Evolutionary conservation across 1,140 invertebrate species (phyloP), one percentile per base, ranked within the genome.

Genomic region (Ips typographus): DNA sequence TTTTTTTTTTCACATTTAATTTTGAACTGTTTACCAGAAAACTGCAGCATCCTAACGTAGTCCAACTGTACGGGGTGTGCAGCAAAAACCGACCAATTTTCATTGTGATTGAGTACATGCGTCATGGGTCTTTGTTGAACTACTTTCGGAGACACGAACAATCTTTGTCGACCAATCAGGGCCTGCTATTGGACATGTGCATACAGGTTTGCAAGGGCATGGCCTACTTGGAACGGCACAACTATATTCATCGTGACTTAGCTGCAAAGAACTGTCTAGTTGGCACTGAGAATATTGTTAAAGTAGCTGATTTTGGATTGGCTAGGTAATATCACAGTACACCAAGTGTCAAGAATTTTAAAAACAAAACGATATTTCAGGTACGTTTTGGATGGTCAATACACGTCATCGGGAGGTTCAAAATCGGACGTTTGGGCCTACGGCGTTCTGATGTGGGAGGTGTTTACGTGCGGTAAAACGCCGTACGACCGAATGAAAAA

Each of bases 371-470:
- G 22, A 22, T 22, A 22, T 22, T 22, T 36, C 43, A 64, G 68
- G 49, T 97, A 96, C 81, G 95, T 98, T 2, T 84, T 98, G 53
- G 95, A 98, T 82, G 94, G 98, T 82, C 94, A 97, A 77, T 98
- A 98, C 78, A 96, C 94, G 63, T 95, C 94, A 82, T 96, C 94
- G 49, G 94, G 93, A 58, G 95, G 95, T 65, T 95, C 93, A 41
- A 98, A 98, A 84, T 96, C 94, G 52, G 96, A 98, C 81, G 92
- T 98, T 40, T 98, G 96, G 96, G 94, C 95, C 39, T 98, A 95
- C 80, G 96, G 95, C 77, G 93, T 98, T 2, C 80, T 98, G 51
- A 96, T 97, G 94, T 98, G 95, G 95, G 94, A 96, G 85, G 93
- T 93, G 72, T 98, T 93, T 81, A 96, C 90, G 51, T 97, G 91